Conservation (phyloP, 2,888 invertebrate genomes). For the Megastigmus dorsalis region DNA sequence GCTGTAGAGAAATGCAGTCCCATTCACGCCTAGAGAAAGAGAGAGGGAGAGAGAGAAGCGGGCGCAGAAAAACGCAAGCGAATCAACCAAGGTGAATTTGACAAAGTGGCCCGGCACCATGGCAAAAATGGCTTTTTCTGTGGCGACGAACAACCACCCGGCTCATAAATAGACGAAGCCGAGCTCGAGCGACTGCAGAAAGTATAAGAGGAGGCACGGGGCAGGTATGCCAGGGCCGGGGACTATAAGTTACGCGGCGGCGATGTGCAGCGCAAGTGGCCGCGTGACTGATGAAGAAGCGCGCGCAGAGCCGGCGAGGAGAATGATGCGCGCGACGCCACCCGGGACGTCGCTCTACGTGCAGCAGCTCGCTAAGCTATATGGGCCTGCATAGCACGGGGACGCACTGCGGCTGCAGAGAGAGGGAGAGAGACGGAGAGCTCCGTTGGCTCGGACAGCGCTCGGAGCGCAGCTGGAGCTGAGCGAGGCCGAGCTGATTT, state of each 20-base stretch:
- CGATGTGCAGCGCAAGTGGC: too few relatives aligned
- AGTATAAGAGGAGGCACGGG: constrained; percentile 1
- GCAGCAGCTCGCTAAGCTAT: constrained; percentile 9
- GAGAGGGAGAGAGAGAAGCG: too few relatives aligned
- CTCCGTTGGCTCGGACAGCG: too few relatives aligned
- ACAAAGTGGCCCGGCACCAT: background rate
- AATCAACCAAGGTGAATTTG: constrained; percentile 5
- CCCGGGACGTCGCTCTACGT: constrained; percentile 3
- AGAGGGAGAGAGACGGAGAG: too few relatives aligned
- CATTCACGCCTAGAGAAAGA: too few relatives aligned
- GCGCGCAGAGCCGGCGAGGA: background rate
- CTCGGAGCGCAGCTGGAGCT: too few relatives aligned
- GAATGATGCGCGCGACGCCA: background rate
- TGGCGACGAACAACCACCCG: background rate
- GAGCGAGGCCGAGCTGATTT: constrained; percentile 8
- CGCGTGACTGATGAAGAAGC: constrained; percentile 8
- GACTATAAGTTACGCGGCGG: background rate
- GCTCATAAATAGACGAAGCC: constrained; percentile 21
- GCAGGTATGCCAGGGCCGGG: background rate
- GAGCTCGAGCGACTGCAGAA: too few relatives aligned
- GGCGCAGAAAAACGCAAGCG: background rate
- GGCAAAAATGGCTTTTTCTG: background rate
- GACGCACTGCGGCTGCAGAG: too few relatives aligned
- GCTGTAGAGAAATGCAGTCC: too few relatives aligned
- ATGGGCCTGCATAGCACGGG: too few relatives aligned